phyloP scores from a whole-genome alignment of 2,888 invertebrate genomes.

The Andricus curvator region DNA sequence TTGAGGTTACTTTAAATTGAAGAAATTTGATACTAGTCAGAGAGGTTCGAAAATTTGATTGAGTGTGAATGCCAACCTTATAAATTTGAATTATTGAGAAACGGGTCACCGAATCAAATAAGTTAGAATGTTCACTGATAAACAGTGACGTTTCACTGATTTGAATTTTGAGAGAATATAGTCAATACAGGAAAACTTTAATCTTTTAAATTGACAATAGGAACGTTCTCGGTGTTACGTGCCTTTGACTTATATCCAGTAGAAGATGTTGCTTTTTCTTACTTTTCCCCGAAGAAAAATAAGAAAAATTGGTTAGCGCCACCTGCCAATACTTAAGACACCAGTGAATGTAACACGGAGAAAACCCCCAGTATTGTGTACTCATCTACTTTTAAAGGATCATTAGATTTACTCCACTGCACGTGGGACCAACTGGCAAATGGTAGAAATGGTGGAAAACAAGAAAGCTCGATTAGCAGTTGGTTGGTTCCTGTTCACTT shows the following conservation, averaged over 20 bases:
- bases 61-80: no score
- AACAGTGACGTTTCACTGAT: no score
- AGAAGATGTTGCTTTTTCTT: neutral
- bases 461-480: constrained; percentile 19
- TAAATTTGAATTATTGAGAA: no score
- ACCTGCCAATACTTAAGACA: constrained; percentile 22
- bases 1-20: no score
- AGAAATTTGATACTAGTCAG: no score
- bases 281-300: neutral
- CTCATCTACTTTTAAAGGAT: constrained; percentile 3
- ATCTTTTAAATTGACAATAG: no score
- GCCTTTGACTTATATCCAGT: neutral
- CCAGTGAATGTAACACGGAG: constrained; percentile 10
- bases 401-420: constrained; percentile 34
- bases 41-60: no score
- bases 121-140: no score
- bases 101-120: no score
- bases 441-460: constrained; percentile 15
- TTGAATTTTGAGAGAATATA: no score
- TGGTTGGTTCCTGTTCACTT: constrained; percentile 12
- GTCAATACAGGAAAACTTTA: no score
- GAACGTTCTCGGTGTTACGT: no score
- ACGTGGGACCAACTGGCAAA: neutral
- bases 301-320: constrained; percentile 13
- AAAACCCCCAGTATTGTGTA: constrained; percentile 7